Evolutionary conservation across 2,113 vertebrate genomes (phyloP), one percentile per base, ranked within the genome.

Genomic region (Ursus arctos): DNA sequence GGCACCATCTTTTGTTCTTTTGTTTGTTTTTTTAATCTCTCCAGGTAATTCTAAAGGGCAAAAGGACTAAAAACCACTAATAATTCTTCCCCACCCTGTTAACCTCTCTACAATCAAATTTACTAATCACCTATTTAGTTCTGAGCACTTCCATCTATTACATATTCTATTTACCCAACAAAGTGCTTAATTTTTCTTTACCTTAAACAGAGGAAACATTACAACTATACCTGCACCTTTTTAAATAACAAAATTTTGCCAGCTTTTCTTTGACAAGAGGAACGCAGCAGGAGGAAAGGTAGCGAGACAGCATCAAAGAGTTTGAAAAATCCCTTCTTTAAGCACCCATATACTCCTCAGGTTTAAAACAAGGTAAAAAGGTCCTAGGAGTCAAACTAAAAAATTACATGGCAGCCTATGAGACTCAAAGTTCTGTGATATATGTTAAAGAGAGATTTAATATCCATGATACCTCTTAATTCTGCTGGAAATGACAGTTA

Each of bases 171-270:
- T 92, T 63, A 85, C 47, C 36, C 49, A 83, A 79, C 19, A 31
- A 92, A 94, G 33, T 84, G 59, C 88, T 96, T 74, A 92, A 74
- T 8, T 93, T 94, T 93, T 79, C 90, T 95, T 92, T 95, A 87
- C 51, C 43, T 95, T 89, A 33, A 87, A 89, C 13, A 89, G 19
- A 81, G 28, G 55, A 91, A 92, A 91, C 57, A 93, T 51, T 43
- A 86, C 18, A 90, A 69, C 49, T 84, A 65, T 6, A 77, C 18
- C 49, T 55, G 7, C 5, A 33, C 22, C 67, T 88, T 76, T 95
- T 28, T 28, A 97, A 95, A 84, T 65, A 77, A n/a, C 47, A 95
- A 80, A 95, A 87, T 47, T 40, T 63, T 87, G 24, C 36, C 22
- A 83, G 55, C 31, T 96, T 82, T 89, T 49, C 86, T 97, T 93